Base-by-base conservation (phyloP, 2,113 vertebrate genomes). In the Acanthochromis polyacanthus region DNA sequence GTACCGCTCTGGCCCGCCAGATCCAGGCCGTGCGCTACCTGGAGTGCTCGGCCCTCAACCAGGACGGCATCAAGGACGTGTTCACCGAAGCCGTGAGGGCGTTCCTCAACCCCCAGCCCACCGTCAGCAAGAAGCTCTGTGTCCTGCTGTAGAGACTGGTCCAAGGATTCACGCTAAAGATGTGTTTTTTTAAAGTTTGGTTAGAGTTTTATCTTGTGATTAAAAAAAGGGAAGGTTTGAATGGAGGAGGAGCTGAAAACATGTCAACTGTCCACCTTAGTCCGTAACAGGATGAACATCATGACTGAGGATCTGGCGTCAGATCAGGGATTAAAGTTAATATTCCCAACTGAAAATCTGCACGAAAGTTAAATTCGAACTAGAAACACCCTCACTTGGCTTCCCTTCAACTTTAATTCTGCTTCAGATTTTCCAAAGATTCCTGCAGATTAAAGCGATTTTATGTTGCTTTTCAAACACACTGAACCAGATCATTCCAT, bases 41-140 rank as follows among this genome's bases (percentile, higher is more conserved):
- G 92, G 97, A 99, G 93, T 99, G 98, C 79, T 99, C 98, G 0
- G 97, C 97, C 0, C 95, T 98, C 77, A 96, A 96, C 90, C 97
- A 99, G 93, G 97, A 99, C 10, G 97, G 98, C 61, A 97, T 99
- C 85, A 98, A 98, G 84, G 97, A 98, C 66, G 97, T 99, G 87
- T 99, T 98, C 48, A 86, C 91, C 0, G 97, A 99, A 82, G 95
- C 96, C 0, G 97, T 98, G 64, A 83, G 96, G 43, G 95, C 97
- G 1, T 96, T 95, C 81, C 96, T 99, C 86, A 97, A 96, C 95
- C 97, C 97, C 0, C 83, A 82, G 40, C 96, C 97, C 0, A 22
- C 91, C 73, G 93, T 93, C 80, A 75, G 56, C 72, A 97, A 96
- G 90, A 96, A 60, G 77, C 88, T 86, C 72, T 99, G 98, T 0